phyloP scores from a whole-genome alignment of 2,888 invertebrate species.

The Belgica antarctica region DNA sequence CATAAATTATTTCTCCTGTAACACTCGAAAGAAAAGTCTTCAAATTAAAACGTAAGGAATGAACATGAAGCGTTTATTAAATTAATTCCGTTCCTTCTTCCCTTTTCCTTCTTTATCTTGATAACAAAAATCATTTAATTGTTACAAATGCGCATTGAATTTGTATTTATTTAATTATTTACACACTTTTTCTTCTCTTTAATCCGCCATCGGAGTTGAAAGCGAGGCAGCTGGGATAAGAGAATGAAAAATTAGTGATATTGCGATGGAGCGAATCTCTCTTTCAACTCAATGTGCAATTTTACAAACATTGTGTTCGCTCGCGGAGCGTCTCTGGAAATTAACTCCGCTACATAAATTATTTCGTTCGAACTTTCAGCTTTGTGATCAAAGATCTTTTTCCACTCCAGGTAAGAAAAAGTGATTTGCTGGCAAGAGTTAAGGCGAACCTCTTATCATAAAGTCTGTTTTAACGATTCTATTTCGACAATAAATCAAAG shows the following conservation, averaged over 20 bases:
- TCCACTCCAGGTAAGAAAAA: not conserved
- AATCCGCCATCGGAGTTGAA: not conserved
- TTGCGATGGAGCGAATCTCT: not conserved
- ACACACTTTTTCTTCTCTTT: conserved; percentile 24
- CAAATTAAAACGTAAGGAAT: conserved; percentile 34
- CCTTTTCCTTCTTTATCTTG: conserved; percentile 17
- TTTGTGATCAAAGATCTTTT: not conserved
- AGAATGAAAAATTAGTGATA: conserved; percentile 18
- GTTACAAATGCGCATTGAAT: conserved; percentile 40
- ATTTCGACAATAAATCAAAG: conserved; percentile 5
- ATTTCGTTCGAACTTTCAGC: too few relatives aligned
- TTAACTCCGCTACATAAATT: too few relatives aligned
- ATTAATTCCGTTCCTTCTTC: conserved; percentile 21
- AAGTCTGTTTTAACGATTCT: conserved; percentile 4
- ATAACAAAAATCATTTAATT: conserved; percentile 40
- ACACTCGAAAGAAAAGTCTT: conserved; percentile 7
- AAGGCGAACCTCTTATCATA: not conserved
- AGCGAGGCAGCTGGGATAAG: conserved; percentile 7
- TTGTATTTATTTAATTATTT: conserved; percentile 42
- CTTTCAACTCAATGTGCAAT: too few relatives aligned
- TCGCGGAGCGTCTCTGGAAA: too few relatives aligned
- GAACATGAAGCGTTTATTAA: conserved; percentile 20
- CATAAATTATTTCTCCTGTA: conserved; percentile 29
- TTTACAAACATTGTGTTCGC: too few relatives aligned
- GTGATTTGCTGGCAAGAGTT: conserved; percentile 6